Percentiles rank a stretch among this genome's conserved stretches.
Conservation (phyloP, 2,113 vertebrate genomes). For the Psilopogon haemacephalus region DNA sequence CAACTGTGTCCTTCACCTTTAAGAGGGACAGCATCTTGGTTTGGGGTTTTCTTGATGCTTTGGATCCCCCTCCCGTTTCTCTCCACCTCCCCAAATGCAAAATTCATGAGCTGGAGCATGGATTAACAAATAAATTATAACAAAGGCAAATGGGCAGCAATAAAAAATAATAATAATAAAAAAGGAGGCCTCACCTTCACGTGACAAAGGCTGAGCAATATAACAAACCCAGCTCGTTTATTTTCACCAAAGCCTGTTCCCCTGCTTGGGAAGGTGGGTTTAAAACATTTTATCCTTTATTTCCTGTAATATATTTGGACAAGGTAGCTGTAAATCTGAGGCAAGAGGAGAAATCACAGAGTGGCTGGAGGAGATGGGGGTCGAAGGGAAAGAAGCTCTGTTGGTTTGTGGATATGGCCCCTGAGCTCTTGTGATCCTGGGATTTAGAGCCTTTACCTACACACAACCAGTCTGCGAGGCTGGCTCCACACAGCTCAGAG, state of each 20-base stretch:
- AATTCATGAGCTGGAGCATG: slow-evolving; percentile 70
- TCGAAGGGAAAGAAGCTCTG: slow-evolving; percentile 19
- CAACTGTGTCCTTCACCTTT: slow-evolving; percentile 61
- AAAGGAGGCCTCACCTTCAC: slow-evolving; percentile 69
- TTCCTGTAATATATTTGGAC: slow-evolving; percentile 69
- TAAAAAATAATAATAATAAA: slow-evolving; percentile 71
- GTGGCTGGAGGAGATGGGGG: slow-evolving; percentile 53
- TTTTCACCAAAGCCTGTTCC: slow-evolving; percentile 48
- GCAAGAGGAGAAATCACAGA: slow-evolving; percentile 47
- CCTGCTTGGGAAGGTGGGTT: slow-evolving; percentile 36
- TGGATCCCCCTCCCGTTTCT: neutral
- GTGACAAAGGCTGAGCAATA: slow-evolving; percentile 56
- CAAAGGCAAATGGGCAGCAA: slow-evolving; percentile 60
- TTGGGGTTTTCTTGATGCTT: neutral
- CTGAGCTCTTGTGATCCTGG: slow-evolving; percentile 8
- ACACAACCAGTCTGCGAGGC: neutral
- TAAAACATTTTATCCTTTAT: slow-evolving; percentile 70
- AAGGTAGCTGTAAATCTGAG: slow-evolving; percentile 64
- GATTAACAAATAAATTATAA: slow-evolving; percentile 76
- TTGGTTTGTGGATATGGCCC: slow-evolving; percentile 20
- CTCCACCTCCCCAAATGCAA: slow-evolving; percentile 53
- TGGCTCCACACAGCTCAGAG: neutral
- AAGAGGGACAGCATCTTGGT: slow-evolving; percentile 13
- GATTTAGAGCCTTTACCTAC: neutral
- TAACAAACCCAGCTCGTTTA: slow-evolving; percentile 62